A percentile compares a stretch with the other conserved stretches of the same genome.
phyloP scores from a whole-genome alignment of 1,140 invertebrate genomes.

The Bombyx mori region DNA sequence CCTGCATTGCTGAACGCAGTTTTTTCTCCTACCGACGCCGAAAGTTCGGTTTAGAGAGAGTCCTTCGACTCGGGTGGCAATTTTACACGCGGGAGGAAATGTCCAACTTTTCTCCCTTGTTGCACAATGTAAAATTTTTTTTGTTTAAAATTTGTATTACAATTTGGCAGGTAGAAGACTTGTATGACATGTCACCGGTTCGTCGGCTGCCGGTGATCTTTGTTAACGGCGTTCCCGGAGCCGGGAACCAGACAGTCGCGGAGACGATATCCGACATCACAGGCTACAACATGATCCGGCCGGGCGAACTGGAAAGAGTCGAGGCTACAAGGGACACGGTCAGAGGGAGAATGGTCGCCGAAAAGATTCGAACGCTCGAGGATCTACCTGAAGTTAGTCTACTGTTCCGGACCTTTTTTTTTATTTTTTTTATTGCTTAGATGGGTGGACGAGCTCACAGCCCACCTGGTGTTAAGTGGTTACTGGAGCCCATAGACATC shows the following conservation, averaged over 20 bases:
- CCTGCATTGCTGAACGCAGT: too few relatives aligned
- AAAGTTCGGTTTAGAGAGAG: too few relatives aligned
- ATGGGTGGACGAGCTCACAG: too few relatives aligned
- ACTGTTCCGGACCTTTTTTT: neutral
- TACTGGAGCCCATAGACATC: too few relatives aligned
- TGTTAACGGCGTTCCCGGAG: constrained; percentile 66
- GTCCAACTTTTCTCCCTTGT: too few relatives aligned
- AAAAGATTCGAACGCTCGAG: constrained; percentile 45
- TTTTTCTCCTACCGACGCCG: too few relatives aligned
- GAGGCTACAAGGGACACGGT: constrained; percentile 57
- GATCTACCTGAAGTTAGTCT: constrained; percentile 51
- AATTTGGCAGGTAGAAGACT: constrained; percentile 23
- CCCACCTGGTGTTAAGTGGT: too few relatives aligned
- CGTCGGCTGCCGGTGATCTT: constrained; percentile 65
- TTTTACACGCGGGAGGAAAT: too few relatives aligned
- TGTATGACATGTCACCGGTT: constrained; percentile 58
- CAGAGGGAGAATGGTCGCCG: constrained; percentile 52
- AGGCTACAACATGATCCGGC: constrained; percentile 59
- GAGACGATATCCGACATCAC: constrained; percentile 65
- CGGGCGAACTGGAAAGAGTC: constrained; percentile 50
- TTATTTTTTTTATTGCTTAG: too few relatives aligned
- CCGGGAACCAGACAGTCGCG: constrained; percentile 63
- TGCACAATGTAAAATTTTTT: too few relatives aligned
- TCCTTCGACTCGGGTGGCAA: too few relatives aligned
- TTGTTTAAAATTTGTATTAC: too few relatives aligned